Conservation (phyloP, 1,140 invertebrate genomes). For the Asbolus verrucosus region DNA sequence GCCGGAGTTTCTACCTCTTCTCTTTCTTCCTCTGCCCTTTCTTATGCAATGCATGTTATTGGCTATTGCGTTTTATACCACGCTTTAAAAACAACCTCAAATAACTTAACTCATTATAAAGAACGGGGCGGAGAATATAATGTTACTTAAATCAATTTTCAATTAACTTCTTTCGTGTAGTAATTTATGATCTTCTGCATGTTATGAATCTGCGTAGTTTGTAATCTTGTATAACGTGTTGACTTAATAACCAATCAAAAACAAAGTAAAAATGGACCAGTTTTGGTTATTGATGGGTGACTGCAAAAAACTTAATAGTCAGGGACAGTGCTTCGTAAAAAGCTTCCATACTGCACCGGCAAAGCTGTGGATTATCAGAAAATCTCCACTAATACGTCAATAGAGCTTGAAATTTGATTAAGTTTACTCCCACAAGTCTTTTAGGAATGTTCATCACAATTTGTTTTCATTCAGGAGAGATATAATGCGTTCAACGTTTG, state of each 20-base stretch:
- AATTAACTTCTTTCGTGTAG: constrained; percentile 22
- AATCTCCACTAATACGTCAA: constrained; percentile 63
- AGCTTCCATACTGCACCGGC: constrained; percentile 48
- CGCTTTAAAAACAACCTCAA: constrained; percentile 6
- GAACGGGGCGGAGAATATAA: constrained; percentile 8
- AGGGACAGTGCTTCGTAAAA: constrained; percentile 36
- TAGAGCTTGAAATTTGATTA: constrained; percentile 64
- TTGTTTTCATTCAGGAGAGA: constrained; percentile 48
- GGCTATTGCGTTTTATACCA: constrained; percentile 40
- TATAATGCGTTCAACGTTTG: constrained; percentile 4
- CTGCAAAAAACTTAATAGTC: constrained; percentile 22
- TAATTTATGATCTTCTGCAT: constrained; percentile 26
- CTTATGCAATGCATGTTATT: constrained; percentile 40
- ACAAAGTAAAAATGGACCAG: constrained; percentile 9
- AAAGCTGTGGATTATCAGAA: constrained; percentile 59
- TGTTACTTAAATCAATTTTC: constrained; percentile 35
- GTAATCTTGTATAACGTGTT: constrained; percentile 7
- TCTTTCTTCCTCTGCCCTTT: constrained; percentile 43
- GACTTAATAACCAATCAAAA: constrained; percentile 26
- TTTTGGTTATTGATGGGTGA: too few relatives aligned
- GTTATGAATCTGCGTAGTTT: constrained; percentile 11
- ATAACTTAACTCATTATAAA: constrained; percentile 10
- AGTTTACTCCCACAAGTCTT: constrained; percentile 59
- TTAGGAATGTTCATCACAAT: constrained; percentile 54
- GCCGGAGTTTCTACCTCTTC: constrained; percentile 53